These are phyloP conservation scores for Ceratosolen fusciceps DNA, from an alignment of 1,140 invertebrate species.

Conservation along the genomic window DNA sequence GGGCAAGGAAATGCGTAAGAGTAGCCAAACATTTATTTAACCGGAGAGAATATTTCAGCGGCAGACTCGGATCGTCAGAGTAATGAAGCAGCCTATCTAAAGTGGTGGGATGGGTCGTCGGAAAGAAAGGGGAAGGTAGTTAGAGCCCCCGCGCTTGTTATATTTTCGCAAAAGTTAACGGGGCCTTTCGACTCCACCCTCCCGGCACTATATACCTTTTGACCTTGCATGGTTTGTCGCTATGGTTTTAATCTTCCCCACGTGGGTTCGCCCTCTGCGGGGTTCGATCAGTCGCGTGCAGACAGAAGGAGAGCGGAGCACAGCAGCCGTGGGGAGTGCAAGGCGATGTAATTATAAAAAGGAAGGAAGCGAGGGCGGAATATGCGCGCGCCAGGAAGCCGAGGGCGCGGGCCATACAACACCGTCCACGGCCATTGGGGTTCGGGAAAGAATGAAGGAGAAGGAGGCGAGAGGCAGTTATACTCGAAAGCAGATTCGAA, in stretches of 20 bases:
- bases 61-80: not conserved
- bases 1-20: too few species aligned
- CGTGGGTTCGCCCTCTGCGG: slow-evolving; percentile 29
- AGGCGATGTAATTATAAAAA: slow-evolving; percentile 51
- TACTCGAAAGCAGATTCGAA: not conserved
- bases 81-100: not conserved
- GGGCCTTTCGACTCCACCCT: not conserved
- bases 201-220: not conserved
- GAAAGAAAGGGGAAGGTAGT: not conserved
- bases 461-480: not conserved
- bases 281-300: slow-evolving; percentile 41
- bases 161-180: slow-evolving; percentile 17
- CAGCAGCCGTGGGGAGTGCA: slow-evolving; percentile 38
- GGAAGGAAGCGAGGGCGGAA: slow-evolving; percentile 39
- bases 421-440: not conserved
- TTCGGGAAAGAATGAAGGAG: not conserved
- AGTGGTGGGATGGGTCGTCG: not conserved
- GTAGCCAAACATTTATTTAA: not conserved
- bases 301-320: not conserved
- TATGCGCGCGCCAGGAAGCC: not conserved
- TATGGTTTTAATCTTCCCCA: slow-evolving; percentile 47
- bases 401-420: slow-evolving; percentile 16
- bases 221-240: slow-evolving; percentile 39
- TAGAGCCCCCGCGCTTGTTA: slow-evolving; percentile 5
- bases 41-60: not conserved